A percentile compares a stretch with the other conserved stretches of the same genome.
phyloP scores from a whole-genome alignment of 1,140 invertebrate species.

The Pachypsylla venusta region DNA sequence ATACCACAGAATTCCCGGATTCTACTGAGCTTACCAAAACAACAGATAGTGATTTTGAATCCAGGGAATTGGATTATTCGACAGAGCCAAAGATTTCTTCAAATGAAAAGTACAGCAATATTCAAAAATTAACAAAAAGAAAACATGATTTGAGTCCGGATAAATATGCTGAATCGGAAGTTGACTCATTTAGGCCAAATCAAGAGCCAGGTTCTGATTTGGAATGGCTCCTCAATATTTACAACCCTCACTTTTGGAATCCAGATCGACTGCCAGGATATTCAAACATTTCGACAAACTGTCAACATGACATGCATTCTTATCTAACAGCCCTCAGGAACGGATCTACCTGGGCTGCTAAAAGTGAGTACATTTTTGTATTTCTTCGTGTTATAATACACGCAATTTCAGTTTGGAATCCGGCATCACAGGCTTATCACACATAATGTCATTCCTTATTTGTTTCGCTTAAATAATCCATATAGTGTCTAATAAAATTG shows the following conservation, averaged over 20 bases:
- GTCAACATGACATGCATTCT: constrained; percentile 37
- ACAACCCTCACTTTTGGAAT: constrained; percentile 48
- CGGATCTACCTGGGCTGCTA: constrained; percentile 48
- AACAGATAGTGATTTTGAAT: constrained; percentile 4
- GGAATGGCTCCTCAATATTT: constrained; percentile 44
- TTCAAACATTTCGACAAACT: constrained; percentile 25
- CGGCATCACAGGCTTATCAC: background rate
- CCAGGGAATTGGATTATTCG: background rate
- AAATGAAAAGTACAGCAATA: constrained; percentile 1
- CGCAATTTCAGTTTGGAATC: background rate
- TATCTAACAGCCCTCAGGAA: constrained; percentile 40
- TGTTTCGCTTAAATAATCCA: background rate
- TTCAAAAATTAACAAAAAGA: constrained; percentile 3
- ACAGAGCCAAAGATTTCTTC: background rate
- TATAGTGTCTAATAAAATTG: too few relatives aligned
- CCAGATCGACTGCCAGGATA: constrained; percentile 26
- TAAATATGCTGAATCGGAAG: background rate
- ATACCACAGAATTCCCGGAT: background rate
- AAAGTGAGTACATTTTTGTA: too few relatives aligned
- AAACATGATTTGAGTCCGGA: background rate
- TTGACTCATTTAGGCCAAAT: background rate
- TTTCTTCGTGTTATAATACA: background rate
- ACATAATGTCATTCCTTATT: background rate
- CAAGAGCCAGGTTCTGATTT: constrained; percentile 24
- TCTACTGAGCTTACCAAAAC: background rate